Percentiles rank a stretch among this genome's conserved stretches.
Conservation (phyloP, 2,113 vertebrate species). For the Indri indri region DNA sequence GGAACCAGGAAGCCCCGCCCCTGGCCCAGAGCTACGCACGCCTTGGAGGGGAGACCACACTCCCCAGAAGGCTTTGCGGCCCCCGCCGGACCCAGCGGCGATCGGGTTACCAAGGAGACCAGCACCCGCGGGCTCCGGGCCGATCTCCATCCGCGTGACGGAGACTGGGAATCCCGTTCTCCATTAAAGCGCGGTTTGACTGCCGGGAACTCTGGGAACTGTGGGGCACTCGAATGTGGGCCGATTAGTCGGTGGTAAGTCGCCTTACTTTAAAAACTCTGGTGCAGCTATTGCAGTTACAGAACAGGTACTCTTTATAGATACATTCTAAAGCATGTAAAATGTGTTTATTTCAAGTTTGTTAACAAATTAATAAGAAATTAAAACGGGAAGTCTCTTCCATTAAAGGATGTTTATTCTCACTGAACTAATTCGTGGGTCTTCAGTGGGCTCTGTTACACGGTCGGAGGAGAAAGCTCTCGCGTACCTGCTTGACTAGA, state of each 20-base stretch:
- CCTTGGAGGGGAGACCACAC: background rate
- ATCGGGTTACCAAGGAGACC: background rate
- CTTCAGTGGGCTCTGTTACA: background rate
- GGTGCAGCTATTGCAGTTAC: background rate
- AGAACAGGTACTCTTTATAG: rapidly evolving
- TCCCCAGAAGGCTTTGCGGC: background rate
- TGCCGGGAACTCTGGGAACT: rapidly evolving
- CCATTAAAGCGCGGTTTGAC: no score
- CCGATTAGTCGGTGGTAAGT: background rate
- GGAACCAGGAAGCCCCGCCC: background rate
- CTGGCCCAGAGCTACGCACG: no score
- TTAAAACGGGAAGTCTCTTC: no score
- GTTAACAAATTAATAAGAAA: background rate
- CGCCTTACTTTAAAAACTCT: background rate
- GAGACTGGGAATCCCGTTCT: background rate
- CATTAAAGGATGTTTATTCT: no score
- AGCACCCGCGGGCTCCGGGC: rapidly evolving
- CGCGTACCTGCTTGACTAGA: background rate
- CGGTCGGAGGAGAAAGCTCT: background rate
- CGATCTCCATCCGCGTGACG: rapidly evolving
- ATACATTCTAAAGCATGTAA: no score
- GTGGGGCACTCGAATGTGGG: no score
- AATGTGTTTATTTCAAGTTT: background rate
- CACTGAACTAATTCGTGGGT: no score
- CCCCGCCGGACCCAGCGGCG: no score